These are phyloP conservation scores for Tenthredo mesomela DNA, from an alignment of 2,888 invertebrate genomes.

Conservation along the genomic window DNA sequence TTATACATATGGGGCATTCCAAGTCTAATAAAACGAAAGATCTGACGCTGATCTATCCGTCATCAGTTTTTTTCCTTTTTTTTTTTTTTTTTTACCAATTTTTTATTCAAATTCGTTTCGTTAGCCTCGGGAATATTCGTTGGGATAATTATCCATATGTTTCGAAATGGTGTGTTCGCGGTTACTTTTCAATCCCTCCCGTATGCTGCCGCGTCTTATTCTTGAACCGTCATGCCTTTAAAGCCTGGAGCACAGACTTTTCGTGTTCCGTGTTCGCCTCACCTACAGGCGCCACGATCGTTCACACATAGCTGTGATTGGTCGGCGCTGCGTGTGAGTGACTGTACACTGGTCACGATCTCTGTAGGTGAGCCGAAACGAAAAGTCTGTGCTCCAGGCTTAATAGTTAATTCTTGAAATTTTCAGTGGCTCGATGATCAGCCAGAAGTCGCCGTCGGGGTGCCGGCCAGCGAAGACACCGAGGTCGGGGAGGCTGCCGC, in stretches of 20 bases:
- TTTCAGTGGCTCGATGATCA: constrained; percentile 49
- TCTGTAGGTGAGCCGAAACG: too few relatives aligned
- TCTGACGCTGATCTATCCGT: background rate
- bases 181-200: background rate
- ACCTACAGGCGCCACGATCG: too few relatives aligned
- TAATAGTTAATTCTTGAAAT: background rate
- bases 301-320: too few relatives aligned
- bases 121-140: background rate
- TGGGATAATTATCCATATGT: background rate
- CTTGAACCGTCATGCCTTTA: background rate
- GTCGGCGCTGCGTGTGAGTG: too few relatives aligned
- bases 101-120: constrained; percentile 6
- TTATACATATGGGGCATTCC: constrained; percentile 54
- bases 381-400: too few relatives aligned
- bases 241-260: too few relatives aligned
- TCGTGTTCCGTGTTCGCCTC: too few relatives aligned
- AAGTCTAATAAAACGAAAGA: constrained; percentile 44
- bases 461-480: constrained; percentile 57
- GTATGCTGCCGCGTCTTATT: background rate
- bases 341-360: too few relatives aligned
- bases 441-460: constrained; percentile 44
- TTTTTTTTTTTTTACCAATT: background rate
- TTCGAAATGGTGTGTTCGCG: background rate
- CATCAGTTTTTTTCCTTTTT: background rate
- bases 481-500: constrained; percentile 63